Evolutionary conservation across 2,888 invertebrate species (phyloP).

Genomic region (Ochropleura leucogaster): DNA sequence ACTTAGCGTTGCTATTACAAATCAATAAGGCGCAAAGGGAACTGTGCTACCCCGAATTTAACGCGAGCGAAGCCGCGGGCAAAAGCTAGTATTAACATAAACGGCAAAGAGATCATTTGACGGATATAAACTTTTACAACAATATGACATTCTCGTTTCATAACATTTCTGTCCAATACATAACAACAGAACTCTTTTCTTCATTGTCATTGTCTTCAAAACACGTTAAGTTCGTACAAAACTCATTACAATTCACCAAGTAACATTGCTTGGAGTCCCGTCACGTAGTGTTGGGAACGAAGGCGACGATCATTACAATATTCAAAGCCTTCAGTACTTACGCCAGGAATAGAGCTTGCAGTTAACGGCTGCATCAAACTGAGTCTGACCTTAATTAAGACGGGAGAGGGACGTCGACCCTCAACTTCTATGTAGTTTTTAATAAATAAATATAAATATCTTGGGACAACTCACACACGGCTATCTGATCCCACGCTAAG

Average conservation of each 20-base stretch:
- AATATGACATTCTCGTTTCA: neutral
- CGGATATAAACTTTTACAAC: neutral
- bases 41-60: too few relatives aligned
- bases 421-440: too few relatives aligned
- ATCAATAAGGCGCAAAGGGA: too few relatives aligned
- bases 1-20: too few relatives aligned
- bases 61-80: too few relatives aligned
- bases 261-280: constrained; percentile 25
- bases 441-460: too few relatives aligned
- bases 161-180: constrained; percentile 14
- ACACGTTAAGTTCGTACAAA: constrained; percentile 34
- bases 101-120: neutral
- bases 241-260: constrained; percentile 54
- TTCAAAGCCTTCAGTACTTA: constrained; percentile 46
- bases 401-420: neutral
- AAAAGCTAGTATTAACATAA: too few relatives aligned
- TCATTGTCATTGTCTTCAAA: constrained; percentile 37
- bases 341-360: constrained; percentile 32
- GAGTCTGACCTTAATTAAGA: constrained; percentile 16
- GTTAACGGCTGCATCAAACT: constrained; percentile 13
- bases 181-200: constrained; percentile 2
- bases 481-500: too few relatives aligned
- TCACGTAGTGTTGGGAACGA: constrained; percentile 19
- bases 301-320: constrained; percentile 56
- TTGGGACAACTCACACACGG: too few relatives aligned